Percentiles rank a stretch among this genome's conserved stretches.
Evolutionary conservation across 2,888 invertebrate genomes (phyloP).

Genomic region (Limulus polyphemus): DNA sequence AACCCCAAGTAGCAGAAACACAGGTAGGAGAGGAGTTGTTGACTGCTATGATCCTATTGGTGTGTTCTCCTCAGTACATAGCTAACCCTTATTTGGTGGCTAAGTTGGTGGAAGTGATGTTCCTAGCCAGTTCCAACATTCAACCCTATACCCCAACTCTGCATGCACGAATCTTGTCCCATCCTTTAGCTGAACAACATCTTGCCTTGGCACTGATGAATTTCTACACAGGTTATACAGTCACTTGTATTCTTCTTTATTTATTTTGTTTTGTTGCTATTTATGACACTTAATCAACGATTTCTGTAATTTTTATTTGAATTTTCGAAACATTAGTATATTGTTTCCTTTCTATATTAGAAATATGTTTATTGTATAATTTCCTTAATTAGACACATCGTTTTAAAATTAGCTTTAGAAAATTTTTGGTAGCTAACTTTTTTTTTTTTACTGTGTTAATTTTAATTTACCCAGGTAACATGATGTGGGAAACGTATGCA

Average conservation of each 20-base stretch:
- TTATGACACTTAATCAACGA: neutral
- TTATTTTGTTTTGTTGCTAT: neutral
- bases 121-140: slow-evolving; percentile 42
- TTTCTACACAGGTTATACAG: slow-evolving; percentile 67
- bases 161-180: slow-evolving; percentile 68
- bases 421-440: too few species aligned
- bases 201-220: slow-evolving; percentile 87
- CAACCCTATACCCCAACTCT: slow-evolving; percentile 41
- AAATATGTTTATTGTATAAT: too few species aligned
- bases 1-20: slow-evolving; percentile 3
- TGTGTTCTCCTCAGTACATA: slow-evolving; percentile 79
- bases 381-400: too few species aligned
- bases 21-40: slow-evolving; percentile 56
- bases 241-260: slow-evolving; percentile 5
- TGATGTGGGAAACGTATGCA: too few species aligned
- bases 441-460: too few species aligned
- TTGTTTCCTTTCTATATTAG: too few species aligned
- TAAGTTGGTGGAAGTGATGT: slow-evolving; percentile 78
- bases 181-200: slow-evolving; percentile 64
- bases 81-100: slow-evolving; percentile 94
- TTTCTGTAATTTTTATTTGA: slow-evolving; percentile 1
- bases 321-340: slow-evolving; percentile 3
- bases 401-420: too few species aligned
- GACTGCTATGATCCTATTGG: slow-evolving; percentile 73
- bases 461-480: too few species aligned